These are phyloP conservation scores for Lepilemur septentrionalis DNA, from an alignment of 2,797 vertebrate genomes.

Conservation along the genomic window DNA sequence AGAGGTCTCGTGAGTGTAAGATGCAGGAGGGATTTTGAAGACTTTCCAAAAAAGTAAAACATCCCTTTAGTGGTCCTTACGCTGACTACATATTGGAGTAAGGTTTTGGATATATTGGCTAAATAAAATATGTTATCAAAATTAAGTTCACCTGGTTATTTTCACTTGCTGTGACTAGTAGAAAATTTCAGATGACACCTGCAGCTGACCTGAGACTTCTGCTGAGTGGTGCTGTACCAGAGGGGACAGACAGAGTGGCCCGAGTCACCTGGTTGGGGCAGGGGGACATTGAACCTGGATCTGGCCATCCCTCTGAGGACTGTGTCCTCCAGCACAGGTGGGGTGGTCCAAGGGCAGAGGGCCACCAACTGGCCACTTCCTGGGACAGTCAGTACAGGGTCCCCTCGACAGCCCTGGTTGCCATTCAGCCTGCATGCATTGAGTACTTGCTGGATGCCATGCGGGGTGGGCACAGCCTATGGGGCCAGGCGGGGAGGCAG, in stretches of 20 bases:
- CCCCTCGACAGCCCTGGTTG: background rate
- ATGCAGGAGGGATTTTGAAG: rapidly evolving
- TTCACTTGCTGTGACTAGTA: background rate
- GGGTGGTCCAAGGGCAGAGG: background rate
- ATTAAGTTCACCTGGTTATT: background rate
- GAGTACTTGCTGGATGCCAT: background rate
- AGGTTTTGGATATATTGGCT: background rate
- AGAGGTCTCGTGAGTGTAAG: rapidly evolving
- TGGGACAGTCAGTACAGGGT: background rate
- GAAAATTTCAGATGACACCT: background rate
- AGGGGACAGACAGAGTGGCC: background rate
- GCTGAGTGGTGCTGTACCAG: rapidly evolving
- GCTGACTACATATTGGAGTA: rapidly evolving
- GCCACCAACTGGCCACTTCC: background rate
- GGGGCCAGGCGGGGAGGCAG: background rate
- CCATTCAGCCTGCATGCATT: background rate
- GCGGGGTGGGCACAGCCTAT: background rate
- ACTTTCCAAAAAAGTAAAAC: rapidly evolving
- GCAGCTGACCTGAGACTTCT: background rate
- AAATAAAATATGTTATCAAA: background rate
- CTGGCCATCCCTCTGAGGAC: background rate
- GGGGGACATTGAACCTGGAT: background rate
- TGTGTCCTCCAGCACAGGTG: rapidly evolving
- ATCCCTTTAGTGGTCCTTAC: rapidly evolving
- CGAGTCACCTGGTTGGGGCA: background rate